Conservation (phyloP, 2,797 vertebrate genomes). For the Cuniculus paca region DNA sequence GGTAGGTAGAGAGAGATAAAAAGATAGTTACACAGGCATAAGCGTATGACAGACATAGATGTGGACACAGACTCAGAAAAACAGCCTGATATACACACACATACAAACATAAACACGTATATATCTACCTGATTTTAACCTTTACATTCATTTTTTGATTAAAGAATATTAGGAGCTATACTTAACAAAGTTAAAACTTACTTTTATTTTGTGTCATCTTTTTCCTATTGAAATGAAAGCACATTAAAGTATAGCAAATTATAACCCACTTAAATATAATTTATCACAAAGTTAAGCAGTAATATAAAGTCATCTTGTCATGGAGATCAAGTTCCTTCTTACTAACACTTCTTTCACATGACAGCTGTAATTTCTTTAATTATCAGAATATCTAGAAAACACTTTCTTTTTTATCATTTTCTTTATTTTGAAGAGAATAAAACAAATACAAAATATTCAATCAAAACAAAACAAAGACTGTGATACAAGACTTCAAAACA, state of each 20-base stretch:
- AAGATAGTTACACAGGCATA: no score
- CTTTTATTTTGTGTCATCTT: slow-evolving; percentile 11
- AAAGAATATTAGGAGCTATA: not conserved
- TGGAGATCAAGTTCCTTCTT: not conserved
- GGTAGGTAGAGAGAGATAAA: not conserved
- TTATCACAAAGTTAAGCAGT: slow-evolving; percentile 51
- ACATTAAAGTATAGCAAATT: slow-evolving; percentile 16
- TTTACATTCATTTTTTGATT: slow-evolving; percentile 40
- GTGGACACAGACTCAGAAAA: not conserved
- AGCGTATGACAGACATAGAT: no score
- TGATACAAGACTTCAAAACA: no score
- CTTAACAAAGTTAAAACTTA: slow-evolving; percentile 51
- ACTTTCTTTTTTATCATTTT: no score
- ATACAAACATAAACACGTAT: accelerated
- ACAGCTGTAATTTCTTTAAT: slow-evolving; percentile 57
- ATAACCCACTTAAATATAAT: slow-evolving; percentile 53
- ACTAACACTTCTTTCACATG: slow-evolving; percentile 17
- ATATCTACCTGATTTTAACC: not conserved
- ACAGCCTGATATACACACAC: not conserved
- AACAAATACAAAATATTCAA: no score
- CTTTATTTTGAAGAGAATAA: no score
- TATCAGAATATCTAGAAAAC: slow-evolving; percentile 68
- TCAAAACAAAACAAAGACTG: no score
- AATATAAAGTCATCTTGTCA: slow-evolving; percentile 12
- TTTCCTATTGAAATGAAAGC: slow-evolving; percentile 42